Evolutionary conservation across 2,797 vertebrate genomes (phyloP), one percentile per base, ranked within the genome.

Genomic region (Neosilurus mollespiculum): DNA sequence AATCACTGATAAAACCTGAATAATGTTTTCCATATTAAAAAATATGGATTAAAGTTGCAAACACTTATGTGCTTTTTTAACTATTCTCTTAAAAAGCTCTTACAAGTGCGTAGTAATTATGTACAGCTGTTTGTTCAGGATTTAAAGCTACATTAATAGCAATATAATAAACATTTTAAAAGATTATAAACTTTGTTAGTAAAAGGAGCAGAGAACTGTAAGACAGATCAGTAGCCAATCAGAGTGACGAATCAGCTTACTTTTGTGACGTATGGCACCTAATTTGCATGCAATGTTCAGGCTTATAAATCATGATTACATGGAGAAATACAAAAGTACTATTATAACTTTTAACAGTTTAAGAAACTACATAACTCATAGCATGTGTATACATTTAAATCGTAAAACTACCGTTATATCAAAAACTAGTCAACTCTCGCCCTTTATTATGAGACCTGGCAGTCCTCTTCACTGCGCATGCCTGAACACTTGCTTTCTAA

Each of bases 401-500:
- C 6, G 37, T 43, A 43, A 43, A 43, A 2, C 9, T 1, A 87
- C 84, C 86, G 24, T 86, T 78, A 49, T 67, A 1, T 3, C 79
- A 81, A 83, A 37, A 14, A 14, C 22, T 26, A 4, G 37, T 73
- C 0, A 3, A 0, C 0, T 22, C 1, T 0, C 9, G 22, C 0
- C 12, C 0, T 54, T 20, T 84, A 84, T 80, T 69, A 43, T 0
- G 0, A 0, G 0, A 1, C 4, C 0, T 0, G 0, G 1, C 0
- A 0, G 0, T 0, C 0, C 0, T 0, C 0, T 0, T 0, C 0
- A 72, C 0, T 86, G 83, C 86, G 88, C 88, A 88, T 87, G 88
- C 54, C 84, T 88, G 91, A 91, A 93, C 77, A 90, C 90, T 89
- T 92, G 91, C 69, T 37, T 0, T 81, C 91, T 89, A 92, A 90